Evolutionary conservation across 2,113 vertebrate genomes (phyloP), one percentile per base, ranked within the genome.

Genomic region (Pedionomus torquatus): DNA sequence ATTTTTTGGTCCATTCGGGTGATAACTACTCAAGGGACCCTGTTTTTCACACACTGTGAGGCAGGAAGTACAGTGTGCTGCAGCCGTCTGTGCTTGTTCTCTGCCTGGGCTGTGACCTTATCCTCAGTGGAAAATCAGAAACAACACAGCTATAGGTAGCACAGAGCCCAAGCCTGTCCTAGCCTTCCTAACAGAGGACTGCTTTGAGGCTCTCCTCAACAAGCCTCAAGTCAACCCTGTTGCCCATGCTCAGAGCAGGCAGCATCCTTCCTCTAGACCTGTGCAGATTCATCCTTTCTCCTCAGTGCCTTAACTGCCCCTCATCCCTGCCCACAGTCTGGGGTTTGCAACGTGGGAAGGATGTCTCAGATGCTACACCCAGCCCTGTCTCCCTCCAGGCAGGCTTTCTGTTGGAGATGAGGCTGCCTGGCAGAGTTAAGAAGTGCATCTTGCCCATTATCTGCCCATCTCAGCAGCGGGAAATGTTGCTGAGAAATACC

Each of bases 81-180:
- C 52, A 68, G 76, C 19, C 17, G 14, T 61, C n/a, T 78, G 41
- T 83, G 66, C 58, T 90, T 3, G 0, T 51, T 70, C 63, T 54
- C 25, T 31, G 41, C 18, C 49, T 0, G 0, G 7, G 19, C 51
- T 82, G 43, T 41, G 75, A 84, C 39, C 26, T 94, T 35, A 8
- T 64, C n/a, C 17, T 66, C 28, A 9, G n/a, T 49, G 79, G 46
- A 31, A 90, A 84, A 78, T 61, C 15, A 84, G 71, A 90, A 95
- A 61, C 51, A 24, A 23, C 57, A n/a, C 57, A 35, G 51, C 51
- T 35, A 7, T 2, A 35, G 55, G 37, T 13, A 77, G 58, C 63
- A 60, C 35, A 76, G 72, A 78, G 41, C 74, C 65, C 31, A 35
- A 4, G 58, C 63, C 85, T 71, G 19, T 51, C 43, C 51, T 43